Percentiles rank a stretch among this genome's conserved stretches.
These are phyloP conservation scores for Drosophila antonietae DNA, from an alignment of 2,888 invertebrate species.

Conservation along the genomic window DNA sequence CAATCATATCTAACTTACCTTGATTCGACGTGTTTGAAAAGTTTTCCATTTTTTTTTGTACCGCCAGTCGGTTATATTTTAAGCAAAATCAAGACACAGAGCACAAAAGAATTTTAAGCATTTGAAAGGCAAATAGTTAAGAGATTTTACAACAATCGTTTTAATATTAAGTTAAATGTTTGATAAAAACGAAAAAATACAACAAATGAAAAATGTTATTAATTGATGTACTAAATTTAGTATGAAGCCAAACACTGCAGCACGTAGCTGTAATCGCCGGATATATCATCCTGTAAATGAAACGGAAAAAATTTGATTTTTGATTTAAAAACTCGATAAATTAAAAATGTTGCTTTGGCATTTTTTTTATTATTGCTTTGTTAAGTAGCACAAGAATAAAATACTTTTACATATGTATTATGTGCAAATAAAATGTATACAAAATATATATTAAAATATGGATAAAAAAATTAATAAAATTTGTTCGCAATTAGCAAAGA, in stretches of 20 bases:
- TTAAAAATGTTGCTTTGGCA: constrained; percentile 22
- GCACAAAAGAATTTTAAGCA: constrained; percentile 2
- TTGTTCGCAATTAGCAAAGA: constrained; percentile 13
- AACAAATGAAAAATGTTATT: constrained; percentile 32
- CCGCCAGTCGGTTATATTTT: constrained; percentile 14
- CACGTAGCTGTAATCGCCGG: constrained; percentile 89
- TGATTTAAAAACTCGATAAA: constrained; percentile 27
- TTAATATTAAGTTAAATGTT: constrained; percentile 34
- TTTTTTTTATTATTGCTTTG: constrained; percentile 64
- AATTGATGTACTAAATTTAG: constrained; percentile 44
- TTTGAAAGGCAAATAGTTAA: constrained; percentile 10
- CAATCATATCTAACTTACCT: background rate
- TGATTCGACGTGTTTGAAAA: constrained; percentile 14
- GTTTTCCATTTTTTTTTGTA: background rate
- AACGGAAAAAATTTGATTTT: constrained; percentile 39
- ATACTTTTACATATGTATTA: constrained; percentile 44
- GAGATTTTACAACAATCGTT: constrained; percentile 17
- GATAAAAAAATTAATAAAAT: constrained; percentile 34
- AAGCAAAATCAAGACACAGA: constrained; percentile 7
- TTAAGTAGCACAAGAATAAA: constrained; percentile 70
- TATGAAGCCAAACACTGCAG: constrained; percentile 85
- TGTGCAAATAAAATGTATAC: constrained; percentile 69
- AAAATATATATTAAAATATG: constrained; percentile 65
- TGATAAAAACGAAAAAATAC: constrained; percentile 23
- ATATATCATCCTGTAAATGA: constrained; percentile 87